phyloP scores from a whole-genome alignment of 2,888 invertebrate species.

The Leptopilina myrica region DNA sequence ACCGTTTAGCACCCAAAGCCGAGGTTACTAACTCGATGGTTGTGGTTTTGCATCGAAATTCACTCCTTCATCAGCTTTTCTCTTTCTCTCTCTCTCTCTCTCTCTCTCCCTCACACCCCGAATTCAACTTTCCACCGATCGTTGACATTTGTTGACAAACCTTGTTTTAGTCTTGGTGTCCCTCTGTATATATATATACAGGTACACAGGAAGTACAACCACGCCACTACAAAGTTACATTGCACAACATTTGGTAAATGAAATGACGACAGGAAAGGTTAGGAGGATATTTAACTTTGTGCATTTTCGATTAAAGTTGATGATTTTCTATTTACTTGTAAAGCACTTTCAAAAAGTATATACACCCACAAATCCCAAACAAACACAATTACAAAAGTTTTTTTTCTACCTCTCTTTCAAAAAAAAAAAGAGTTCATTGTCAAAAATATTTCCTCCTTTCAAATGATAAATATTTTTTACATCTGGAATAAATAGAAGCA shows the following conservation, averaged over 20 bases:
- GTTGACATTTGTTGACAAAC: constrained; percentile 34
- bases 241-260: constrained; percentile 19
- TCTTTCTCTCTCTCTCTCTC: constrained; percentile 19
- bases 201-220: constrained; percentile 8
- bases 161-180: constrained; percentile 8
- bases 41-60: constrained; percentile 32
- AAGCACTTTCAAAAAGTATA: constrained; percentile 17
- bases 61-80: constrained; percentile 2
- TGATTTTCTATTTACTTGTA: constrained; percentile 23
- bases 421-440: too few relatives aligned
- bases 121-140: constrained; percentile 35
- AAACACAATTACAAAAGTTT: constrained; percentile 13
- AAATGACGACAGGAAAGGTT: constrained; percentile 21
- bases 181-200: neutral
- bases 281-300: constrained; percentile 29
- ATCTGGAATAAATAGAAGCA: too few relatives aligned
- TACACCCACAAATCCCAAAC: neutral
- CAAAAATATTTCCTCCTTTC: too few relatives aligned
- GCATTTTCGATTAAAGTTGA: constrained; percentile 28
- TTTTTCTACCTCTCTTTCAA: too few relatives aligned
- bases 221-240: constrained; percentile 17
- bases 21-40: constrained; percentile 28
- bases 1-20: constrained; percentile 39
- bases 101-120: constrained; percentile 12
- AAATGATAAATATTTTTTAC: too few relatives aligned